phyloP scores from a whole-genome alignment of 2,888 invertebrate species.

The Deroplatys truncata region DNA sequence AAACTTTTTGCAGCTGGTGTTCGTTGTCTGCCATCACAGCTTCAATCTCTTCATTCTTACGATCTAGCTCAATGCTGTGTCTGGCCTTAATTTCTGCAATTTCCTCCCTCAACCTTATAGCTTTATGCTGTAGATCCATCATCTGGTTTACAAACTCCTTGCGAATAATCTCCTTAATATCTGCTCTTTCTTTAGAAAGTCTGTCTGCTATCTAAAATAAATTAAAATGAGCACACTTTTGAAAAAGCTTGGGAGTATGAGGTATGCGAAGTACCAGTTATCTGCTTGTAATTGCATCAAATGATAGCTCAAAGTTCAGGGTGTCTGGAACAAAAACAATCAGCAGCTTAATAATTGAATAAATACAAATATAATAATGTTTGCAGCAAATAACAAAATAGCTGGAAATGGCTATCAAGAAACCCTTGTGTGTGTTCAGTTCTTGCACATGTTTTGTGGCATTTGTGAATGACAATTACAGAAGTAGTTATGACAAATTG shows the following conservation, averaged over 20 bases:
- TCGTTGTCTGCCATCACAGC: slow-evolving; percentile 58
- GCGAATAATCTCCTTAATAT: slow-evolving; percentile 56
- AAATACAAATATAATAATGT: too few relatives aligned
- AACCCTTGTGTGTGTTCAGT: too few relatives aligned
- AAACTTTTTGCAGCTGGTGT: slow-evolving; percentile 72
- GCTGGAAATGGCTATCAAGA: too few relatives aligned
- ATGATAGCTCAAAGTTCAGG: too few relatives aligned
- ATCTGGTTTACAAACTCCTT: slow-evolving; percentile 61
- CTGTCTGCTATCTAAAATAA: slow-evolving; percentile 47
- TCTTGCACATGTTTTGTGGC: too few relatives aligned
- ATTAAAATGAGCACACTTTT: slow-evolving; percentile 1
- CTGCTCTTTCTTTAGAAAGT: slow-evolving; percentile 53
- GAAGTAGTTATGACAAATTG: too few relatives aligned
- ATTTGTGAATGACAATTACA: too few relatives aligned
- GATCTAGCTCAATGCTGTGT: slow-evolving; percentile 31
- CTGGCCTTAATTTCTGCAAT: slow-evolving; percentile 32
- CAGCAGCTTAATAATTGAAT: too few relatives aligned
- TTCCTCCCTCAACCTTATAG: slow-evolving; percentile 20
- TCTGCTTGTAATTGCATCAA: too few relatives aligned
- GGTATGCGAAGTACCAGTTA: too few relatives aligned
- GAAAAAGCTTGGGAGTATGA: neutral
- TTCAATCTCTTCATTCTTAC: slow-evolving; percentile 1
- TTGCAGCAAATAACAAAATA: too few relatives aligned
- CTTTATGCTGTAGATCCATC: slow-evolving; percentile 46
- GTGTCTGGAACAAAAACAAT: too few relatives aligned